phyloP scores from a whole-genome alignment of 1,140 invertebrate genomes.

The Drosophila subpulchrella region DNA sequence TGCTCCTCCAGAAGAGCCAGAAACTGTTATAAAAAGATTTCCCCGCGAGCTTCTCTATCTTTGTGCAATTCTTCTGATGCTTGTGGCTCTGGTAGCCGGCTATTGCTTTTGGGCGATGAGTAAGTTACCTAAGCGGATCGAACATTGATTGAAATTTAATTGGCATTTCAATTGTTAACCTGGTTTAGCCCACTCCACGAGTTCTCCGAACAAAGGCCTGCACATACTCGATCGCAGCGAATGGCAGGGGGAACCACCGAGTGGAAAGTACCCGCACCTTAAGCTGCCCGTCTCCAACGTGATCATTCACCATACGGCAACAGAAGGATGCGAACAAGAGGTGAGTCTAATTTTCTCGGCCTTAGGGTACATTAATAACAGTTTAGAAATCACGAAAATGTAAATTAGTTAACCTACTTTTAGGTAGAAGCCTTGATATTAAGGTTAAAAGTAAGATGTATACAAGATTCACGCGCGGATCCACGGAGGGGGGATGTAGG shows the following conservation, averaged over 20 bases:
- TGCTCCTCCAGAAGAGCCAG: conserved; percentile 12
- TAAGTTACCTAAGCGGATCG: conserved; percentile 18
- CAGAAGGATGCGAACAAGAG: conserved; percentile 85
- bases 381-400: too few species aligned
- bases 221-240: conserved; percentile 85
- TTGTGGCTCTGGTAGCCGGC: conserved; percentile 44
- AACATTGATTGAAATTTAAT: conserved; percentile 2
- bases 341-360: conserved; percentile 55
- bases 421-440: too few species aligned
- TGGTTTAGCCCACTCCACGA: conserved; percentile 34
- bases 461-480: too few species aligned
- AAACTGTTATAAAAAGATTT: conserved; percentile 14
- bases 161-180: conserved; percentile 10
- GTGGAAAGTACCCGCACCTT: conserved; percentile 74
- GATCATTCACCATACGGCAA: conserved; percentile 86
- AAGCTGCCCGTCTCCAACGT: conserved; percentile 85
- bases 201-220: conserved; percentile 19
- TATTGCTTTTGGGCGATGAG: conserved; percentile 65
- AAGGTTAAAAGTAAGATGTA: too few species aligned
- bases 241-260: conserved; percentile 88
- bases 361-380: too few species aligned
- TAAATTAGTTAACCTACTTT: too few species aligned
- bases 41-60: conserved; percentile 43
- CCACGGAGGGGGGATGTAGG: too few species aligned
- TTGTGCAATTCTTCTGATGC: conserved; percentile 42